These are phyloP conservation scores for Agrypnia vestita DNA, from an alignment of 1,140 invertebrate species.

Conservation along the genomic window DNA sequence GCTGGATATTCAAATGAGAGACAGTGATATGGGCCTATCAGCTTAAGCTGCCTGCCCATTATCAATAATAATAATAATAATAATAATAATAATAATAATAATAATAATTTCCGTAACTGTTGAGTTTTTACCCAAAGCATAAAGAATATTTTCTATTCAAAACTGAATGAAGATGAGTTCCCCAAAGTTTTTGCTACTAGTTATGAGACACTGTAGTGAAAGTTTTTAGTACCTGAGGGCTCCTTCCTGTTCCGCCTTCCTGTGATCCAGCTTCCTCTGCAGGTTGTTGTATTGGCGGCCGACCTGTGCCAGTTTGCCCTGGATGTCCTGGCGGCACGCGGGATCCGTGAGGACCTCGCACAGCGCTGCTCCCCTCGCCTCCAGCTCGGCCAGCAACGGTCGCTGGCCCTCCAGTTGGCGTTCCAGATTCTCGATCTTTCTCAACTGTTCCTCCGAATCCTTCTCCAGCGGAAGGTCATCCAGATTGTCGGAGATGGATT, in stretches of 20 bases:
- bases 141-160: too few relatives aligned
- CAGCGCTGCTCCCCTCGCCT: conserved; percentile 88
- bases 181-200: too few relatives aligned
- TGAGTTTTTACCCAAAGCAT: too few relatives aligned
- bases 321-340: conserved; percentile 91
- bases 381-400: conserved; percentile 89
- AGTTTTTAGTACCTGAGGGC: conserved; percentile 76
- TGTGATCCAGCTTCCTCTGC: conserved; percentile 91
- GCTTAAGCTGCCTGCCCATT: too few relatives aligned
- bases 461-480: conserved; percentile 88
- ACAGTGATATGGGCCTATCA: too few relatives aligned
- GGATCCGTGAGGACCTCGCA: conserved; percentile 93
- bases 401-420: conserved; percentile 90
- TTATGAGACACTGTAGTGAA: too few relatives aligned
- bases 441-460: conserved; percentile 89
- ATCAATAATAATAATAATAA: too few relatives aligned
- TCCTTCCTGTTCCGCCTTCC: conserved; percentile 92
- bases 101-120: too few relatives aligned
- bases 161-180: too few relatives aligned
- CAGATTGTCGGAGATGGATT: conserved; percentile 88
- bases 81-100: too few relatives aligned
- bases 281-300: conserved; percentile 89
- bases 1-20: too few relatives aligned
- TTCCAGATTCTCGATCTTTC: conserved; percentile 90
- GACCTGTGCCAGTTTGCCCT: conserved; percentile 87